Conservation (phyloP, 2,113 vertebrate genomes). For the Megatriorchis doriae region DNA sequence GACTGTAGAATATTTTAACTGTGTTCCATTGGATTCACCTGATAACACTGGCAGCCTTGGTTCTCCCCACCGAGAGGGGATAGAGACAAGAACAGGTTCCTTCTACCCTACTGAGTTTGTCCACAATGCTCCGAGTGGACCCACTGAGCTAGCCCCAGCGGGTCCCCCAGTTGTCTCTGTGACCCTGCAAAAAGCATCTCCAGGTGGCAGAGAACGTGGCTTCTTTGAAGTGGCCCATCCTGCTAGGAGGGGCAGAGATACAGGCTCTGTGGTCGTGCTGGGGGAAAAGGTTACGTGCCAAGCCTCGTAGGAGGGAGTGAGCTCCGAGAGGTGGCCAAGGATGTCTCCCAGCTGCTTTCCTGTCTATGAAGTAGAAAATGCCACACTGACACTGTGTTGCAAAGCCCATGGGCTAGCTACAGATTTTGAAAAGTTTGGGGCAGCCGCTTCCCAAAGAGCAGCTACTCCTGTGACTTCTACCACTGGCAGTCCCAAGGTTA, state of each 20-base stretch:
- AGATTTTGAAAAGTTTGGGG: not conserved
- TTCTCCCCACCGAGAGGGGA: not conserved
- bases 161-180: not conserved
- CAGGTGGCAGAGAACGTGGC: not conserved
- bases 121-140: not conserved
- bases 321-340: not conserved
- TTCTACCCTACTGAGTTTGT: not conserved
- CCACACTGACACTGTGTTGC: not conserved
- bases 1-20: not conserved
- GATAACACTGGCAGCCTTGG: not conserved
- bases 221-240: not conserved
- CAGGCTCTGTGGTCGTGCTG: not conserved
- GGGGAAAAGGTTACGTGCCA: not conserved
- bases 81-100: not conserved
- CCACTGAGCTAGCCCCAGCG: not conserved
- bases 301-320: accelerated
- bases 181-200: not conserved
- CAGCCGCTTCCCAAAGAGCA: not conserved
- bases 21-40: not conserved
- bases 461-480: not conserved
- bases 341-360: not conserved
- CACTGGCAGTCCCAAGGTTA: not conserved
- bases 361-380: not conserved
- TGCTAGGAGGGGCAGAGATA: not conserved
- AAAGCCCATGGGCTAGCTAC: not conserved